Evolutionary conservation across 2,888 invertebrate genomes (phyloP).

Genomic region (Amiota minor): DNA sequence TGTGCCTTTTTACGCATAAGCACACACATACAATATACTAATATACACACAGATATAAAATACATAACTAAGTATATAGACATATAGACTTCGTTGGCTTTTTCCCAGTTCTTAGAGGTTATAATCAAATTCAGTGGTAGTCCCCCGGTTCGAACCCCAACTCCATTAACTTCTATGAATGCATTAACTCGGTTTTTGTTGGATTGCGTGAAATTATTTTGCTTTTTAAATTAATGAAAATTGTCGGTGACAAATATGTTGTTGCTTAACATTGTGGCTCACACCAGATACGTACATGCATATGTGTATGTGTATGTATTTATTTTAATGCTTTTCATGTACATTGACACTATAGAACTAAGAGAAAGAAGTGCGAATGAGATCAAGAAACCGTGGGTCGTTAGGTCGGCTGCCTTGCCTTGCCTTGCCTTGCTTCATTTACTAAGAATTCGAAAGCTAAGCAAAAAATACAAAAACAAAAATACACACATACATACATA

Average conservation of each 20-base stretch:
- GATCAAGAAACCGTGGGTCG: not conserved
- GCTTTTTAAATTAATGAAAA: conserved; percentile 64
- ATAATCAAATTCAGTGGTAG: too few relatives aligned
- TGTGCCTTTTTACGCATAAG: conserved; percentile 8
- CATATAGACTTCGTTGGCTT: too few relatives aligned
- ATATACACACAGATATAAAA: too few relatives aligned
- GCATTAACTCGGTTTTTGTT: not conserved
- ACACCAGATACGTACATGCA: not conserved
- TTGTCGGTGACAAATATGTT: conserved; percentile 60
- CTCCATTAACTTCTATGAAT: not conserved
- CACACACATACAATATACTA: not conserved
- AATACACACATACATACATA: conserved; percentile 18
- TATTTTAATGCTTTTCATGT: not conserved
- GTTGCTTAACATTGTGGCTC: not conserved
- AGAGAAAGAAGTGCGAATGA: not conserved
- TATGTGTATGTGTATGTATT: conserved; percentile 7
- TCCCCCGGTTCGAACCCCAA: not conserved
- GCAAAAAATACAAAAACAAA: conserved; percentile 31
- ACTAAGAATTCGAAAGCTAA: not conserved
- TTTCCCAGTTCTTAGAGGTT: too few relatives aligned
- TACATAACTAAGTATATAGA: too few relatives aligned
- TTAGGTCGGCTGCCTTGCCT: too few relatives aligned
- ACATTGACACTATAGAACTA: not conserved
- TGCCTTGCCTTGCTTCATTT: too few relatives aligned
- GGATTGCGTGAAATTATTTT: conserved; percentile 48